Conservation (phyloP, 2,888 invertebrate species). For the Tenthredo livida region DNA sequence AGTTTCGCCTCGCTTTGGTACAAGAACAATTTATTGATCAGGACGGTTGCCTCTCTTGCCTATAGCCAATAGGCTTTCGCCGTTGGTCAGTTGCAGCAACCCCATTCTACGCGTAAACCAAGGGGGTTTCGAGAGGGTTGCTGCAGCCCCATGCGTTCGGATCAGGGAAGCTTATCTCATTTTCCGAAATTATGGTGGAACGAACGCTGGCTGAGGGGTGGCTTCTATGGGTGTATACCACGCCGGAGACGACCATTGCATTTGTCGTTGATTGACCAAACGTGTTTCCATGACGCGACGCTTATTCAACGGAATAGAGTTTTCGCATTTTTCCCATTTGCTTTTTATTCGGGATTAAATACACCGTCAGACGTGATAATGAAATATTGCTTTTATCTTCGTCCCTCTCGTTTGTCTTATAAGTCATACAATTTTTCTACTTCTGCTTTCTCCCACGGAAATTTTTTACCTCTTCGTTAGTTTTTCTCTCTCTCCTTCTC, state of each 20-base stretch:
- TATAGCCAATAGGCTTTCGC: constrained; percentile 69
- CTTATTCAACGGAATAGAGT: constrained; percentile 10
- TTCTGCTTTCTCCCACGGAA: background rate
- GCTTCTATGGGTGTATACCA: constrained; percentile 11
- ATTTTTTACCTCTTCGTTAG: background rate
- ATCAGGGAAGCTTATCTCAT: constrained; percentile 72
- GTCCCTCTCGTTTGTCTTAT: constrained; percentile 6
- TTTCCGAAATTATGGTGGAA: constrained; percentile 74
- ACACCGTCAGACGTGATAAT: background rate
- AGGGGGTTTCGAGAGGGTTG: constrained; percentile 61
- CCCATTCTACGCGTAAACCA: constrained; percentile 60
- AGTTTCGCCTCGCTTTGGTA: constrained; percentile 52
- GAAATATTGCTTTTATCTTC: constrained; percentile 19
- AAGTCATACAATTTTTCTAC: constrained; percentile 32
- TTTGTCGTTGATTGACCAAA: constrained; percentile 42
- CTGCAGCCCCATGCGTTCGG: constrained; percentile 59
- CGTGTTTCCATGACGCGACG: constrained; percentile 29
- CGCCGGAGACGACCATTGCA: constrained; percentile 65
- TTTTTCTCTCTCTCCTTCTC: background rate
- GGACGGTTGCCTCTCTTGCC: constrained; percentile 56
- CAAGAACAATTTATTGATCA: constrained; percentile 76
- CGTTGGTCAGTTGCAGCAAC: constrained; percentile 62
- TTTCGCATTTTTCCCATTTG: background rate
- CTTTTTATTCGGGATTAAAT: background rate
- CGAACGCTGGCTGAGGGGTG: constrained; percentile 67